phyloP scores from a whole-genome alignment of 2,888 invertebrate genomes.

The Zygothrica quintamaculata region DNA sequence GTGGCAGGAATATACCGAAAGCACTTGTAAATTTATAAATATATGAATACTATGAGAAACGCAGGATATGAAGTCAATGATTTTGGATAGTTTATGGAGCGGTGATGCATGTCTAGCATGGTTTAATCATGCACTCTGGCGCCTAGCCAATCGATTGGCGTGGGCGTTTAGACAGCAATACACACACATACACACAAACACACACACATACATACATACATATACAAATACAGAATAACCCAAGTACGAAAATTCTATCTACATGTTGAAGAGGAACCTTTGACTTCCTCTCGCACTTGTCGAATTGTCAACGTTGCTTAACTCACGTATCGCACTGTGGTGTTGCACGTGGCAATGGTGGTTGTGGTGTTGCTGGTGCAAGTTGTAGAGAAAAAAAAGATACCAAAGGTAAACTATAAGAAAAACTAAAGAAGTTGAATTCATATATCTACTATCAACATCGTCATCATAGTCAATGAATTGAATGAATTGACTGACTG shows the following conservation, averaged over 20 bases:
- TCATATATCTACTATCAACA: slow-evolving; percentile 70
- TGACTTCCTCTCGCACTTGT: slow-evolving; percentile 63
- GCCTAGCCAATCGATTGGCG: slow-evolving; percentile 48
- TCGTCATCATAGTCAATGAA: slow-evolving; percentile 78
- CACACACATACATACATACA: not conserved
- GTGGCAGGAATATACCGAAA: not conserved
- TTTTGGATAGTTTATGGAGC: slow-evolving; percentile 54
- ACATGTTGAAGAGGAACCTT: slow-evolving; percentile 6
- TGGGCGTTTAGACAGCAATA: slow-evolving; percentile 29
- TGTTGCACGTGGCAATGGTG: not conserved
- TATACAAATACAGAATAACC: not conserved
- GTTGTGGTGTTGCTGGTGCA: not conserved
- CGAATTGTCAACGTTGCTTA: slow-evolving; percentile 72
- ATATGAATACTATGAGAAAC: not conserved
- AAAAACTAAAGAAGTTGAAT: slow-evolving; percentile 35
- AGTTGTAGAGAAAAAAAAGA: not conserved
- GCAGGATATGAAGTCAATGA: slow-evolving; percentile 19
- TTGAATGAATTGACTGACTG: slow-evolving; percentile 71
- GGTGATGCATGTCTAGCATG: slow-evolving; percentile 66
- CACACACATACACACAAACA: slow-evolving; percentile 14
- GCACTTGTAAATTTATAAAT: slow-evolving; percentile 37
- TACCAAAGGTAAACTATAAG: not conserved
- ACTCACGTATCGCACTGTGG: slow-evolving; percentile 26
- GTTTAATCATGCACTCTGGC: slow-evolving; percentile 62
- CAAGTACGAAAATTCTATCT: not conserved